Conservation (phyloP, 2,113 vertebrate species). For the Amblyornis subalaris region DNA sequence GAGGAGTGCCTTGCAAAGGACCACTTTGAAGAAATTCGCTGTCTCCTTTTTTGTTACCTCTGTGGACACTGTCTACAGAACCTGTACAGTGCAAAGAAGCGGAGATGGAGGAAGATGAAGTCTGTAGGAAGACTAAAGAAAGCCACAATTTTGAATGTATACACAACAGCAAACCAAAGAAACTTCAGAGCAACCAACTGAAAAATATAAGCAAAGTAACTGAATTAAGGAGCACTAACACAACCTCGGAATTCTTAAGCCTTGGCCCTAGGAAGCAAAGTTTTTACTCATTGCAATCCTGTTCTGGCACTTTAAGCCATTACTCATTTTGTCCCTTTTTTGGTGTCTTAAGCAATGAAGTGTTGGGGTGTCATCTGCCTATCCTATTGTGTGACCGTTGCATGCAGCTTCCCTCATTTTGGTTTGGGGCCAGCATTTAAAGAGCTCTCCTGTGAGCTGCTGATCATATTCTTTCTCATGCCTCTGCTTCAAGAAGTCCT, state of each 20-base stretch:
- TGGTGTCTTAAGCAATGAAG: background rate
- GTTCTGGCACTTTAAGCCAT: background rate
- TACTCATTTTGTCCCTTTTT: background rate
- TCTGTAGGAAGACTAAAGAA: background rate
- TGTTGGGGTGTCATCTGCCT: background rate
- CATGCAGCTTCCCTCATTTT: background rate
- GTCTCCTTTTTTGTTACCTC: background rate
- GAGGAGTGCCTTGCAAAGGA: background rate
- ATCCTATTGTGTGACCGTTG: background rate
- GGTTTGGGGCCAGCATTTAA: background rate
- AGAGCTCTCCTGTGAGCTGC: background rate
- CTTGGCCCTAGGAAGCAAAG: background rate
- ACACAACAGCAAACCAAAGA: background rate
- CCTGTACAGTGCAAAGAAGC: background rate
- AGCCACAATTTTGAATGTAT: background rate
- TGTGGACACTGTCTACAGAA: accelerated
- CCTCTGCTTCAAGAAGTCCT: background rate
- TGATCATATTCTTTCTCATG: background rate
- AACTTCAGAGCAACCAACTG: background rate
- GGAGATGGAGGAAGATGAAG: background rate
- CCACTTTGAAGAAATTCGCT: background rate
- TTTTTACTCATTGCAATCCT: background rate
- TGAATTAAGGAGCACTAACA: background rate
- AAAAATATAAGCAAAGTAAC: background rate
- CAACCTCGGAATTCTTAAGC: background rate